Percentiles rank a stretch among this genome's conserved stretches.
Evolutionary conservation across 2,888 invertebrate genomes (phyloP).

Genomic region (Drosophila subquinaria): DNA sequence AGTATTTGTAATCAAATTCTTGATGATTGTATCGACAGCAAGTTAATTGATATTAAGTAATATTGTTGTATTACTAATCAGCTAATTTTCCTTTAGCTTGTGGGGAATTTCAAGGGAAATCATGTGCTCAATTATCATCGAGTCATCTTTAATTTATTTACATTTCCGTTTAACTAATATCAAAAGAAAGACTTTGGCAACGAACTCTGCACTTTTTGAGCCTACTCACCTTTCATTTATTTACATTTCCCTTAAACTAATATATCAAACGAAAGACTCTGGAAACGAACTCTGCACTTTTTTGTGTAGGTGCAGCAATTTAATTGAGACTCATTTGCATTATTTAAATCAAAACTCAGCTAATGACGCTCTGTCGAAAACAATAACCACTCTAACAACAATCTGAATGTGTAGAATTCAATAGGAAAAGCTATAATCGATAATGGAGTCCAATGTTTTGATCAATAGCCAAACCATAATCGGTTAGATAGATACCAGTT

Average conservation of each 20-base stretch:
- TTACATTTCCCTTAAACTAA: slow-evolving; percentile 24
- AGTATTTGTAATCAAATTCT: neutral
- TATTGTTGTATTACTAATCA: slow-evolving; percentile 20
- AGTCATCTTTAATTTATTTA: slow-evolving; percentile 29
- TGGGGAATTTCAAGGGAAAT: neutral
- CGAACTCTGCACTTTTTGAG: slow-evolving; percentile 57
- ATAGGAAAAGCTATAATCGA: slow-evolving; percentile 7
- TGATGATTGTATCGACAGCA: no score
- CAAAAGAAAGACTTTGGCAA: slow-evolving; percentile 67
- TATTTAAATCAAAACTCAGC: neutral
- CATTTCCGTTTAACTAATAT: slow-evolving; percentile 17
- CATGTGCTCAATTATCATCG: slow-evolving; percentile 27
- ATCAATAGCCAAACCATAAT: neutral
- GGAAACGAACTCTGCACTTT: slow-evolving; percentile 62
- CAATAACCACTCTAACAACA: neutral
- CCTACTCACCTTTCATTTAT: neutral
- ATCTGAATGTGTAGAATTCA: neutral
- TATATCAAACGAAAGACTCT: slow-evolving; percentile 64
- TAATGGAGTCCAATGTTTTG: slow-evolving; percentile 2
- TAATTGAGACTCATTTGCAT: slow-evolving; percentile 12
- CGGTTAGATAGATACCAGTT: slow-evolving; percentile 13
- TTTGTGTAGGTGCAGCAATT: slow-evolving; percentile 4
- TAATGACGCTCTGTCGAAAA: neutral
- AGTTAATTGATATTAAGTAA: slow-evolving; percentile 24
- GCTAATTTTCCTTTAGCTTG: slow-evolving; percentile 7